A percentile compares a stretch with the other conserved stretches of the same genome.
Conservation (phyloP, 2,888 invertebrate genomes). For the Drosophila borealis region DNA sequence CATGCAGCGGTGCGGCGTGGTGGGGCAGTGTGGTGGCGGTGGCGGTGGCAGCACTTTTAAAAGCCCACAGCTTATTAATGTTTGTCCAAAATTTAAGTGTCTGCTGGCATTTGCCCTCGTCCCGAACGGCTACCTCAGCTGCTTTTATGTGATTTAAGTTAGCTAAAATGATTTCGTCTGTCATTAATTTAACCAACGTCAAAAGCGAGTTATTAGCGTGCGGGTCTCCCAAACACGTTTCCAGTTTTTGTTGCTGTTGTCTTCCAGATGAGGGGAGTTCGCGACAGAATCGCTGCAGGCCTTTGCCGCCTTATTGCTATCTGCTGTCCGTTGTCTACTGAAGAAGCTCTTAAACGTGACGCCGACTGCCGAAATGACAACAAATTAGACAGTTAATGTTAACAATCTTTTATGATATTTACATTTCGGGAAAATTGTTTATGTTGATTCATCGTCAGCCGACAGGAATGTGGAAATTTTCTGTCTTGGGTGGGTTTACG, state of each 20-base stretch:
- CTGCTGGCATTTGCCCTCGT: conserved; percentile 42
- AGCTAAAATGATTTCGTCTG: conserved; percentile 77
- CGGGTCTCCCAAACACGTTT: conserved; percentile 73
- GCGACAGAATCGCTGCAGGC: conserved; percentile 60
- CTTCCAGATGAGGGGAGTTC: conserved; percentile 4
- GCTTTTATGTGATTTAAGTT: conserved; percentile 62
- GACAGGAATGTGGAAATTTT: conserved; percentile 19
- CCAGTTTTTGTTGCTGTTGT: conserved; percentile 15
- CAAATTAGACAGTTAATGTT: conserved; percentile 79
- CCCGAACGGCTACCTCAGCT: conserved; percentile 22
- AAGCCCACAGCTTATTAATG: conserved; percentile 75
- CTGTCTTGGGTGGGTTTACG: not conserved
- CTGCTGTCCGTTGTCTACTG: conserved; percentile 53
- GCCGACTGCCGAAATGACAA: conserved; percentile 65
- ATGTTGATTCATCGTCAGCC: conserved; percentile 52
- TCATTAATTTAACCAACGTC: conserved; percentile 74
- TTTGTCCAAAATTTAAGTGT: conserved; percentile 77
- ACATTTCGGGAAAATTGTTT: conserved; percentile 66
- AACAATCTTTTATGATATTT: conserved; percentile 78
- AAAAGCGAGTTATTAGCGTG: conserved; percentile 76
- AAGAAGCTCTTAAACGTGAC: conserved; percentile 65
- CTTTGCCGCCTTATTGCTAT: conserved; percentile 54
- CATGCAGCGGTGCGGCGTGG: conserved; percentile 48
- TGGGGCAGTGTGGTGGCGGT: not conserved
- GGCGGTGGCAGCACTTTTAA: conserved; percentile 38